Conservation (phyloP, 2,797 vertebrate genomes). For the Taeniopygia guttata region DNA sequence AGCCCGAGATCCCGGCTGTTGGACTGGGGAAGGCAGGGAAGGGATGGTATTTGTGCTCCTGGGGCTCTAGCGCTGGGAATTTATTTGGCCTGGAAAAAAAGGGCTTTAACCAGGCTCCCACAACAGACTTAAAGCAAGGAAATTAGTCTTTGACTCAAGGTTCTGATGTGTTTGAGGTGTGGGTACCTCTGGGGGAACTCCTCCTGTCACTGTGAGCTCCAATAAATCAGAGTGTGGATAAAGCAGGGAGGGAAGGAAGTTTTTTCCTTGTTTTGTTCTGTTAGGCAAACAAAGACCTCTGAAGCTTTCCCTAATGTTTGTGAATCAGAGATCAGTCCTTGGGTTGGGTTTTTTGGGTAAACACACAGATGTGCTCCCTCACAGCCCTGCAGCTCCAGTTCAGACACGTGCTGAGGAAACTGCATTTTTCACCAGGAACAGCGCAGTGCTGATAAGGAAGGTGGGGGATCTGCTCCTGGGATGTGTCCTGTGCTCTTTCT, state of each 20-base stretch:
- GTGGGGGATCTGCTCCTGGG: not conserved
- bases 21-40: fast-evolving
- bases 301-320: not conserved
- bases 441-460: fast-evolving
- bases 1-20: not conserved
- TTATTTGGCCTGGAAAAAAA: not conserved
- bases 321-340: not conserved
- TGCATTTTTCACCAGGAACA: not conserved
- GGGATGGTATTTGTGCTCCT: fast-evolving
- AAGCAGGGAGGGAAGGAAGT: not conserved
- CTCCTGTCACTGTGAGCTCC: not conserved
- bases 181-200: not conserved
- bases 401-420: fast-evolving
- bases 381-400: not conserved
- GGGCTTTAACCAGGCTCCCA: not conserved
- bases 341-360: not conserved
- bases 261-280: not conserved
- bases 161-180: not conserved
- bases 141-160: not conserved
- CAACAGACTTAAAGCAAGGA: not conserved
- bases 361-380: not conserved
- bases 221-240: not conserved
- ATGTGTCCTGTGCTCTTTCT: fast-evolving
- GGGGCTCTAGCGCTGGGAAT: not conserved
- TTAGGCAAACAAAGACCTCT: not conserved